Base-by-base conservation (phyloP, 1,140 invertebrate genomes). In the Eupristina koningsbergeri region DNA sequence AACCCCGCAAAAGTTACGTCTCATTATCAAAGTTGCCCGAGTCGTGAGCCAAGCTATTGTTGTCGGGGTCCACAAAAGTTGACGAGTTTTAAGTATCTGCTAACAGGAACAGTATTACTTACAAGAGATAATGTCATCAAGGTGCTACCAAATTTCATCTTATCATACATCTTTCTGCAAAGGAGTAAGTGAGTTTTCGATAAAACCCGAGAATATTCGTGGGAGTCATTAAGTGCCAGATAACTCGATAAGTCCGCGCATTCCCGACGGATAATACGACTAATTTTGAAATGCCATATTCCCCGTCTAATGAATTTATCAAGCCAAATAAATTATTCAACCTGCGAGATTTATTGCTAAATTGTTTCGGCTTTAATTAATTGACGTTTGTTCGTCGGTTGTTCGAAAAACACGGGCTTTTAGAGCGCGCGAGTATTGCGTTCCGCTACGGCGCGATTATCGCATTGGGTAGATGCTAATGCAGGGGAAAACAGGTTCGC, bases 71-170 rank as follows among this genome's bases (percentile, higher is more conserved):
- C 36, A 67, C 8, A 71, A 71, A 71, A 41, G 5, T 71, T 71
- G 67, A 6, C 36, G 67, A 71, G 64, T 71, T 71, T 71, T 71
- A 71, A 71, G 67, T 71, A 15, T 41, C 36, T n/a, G 22, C 39
- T 71, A 39, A 71, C 67, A 41, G 41, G 67, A 5, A n/a, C 19
- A 0, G 67, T 41, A 71, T 71, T 71, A 41, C 39, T 71, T 71
- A 41, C 67, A 41, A 71, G n/a, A 71, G 36, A 41, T 71, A 71
- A 71, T 71, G 3, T 36, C n/a, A 71, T 71, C 36, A 71, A 41
- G 39, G 36, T 41, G 39, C 7, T 26, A 41, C 19, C 67, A 11
- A 71, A 41, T 71, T 71, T 71, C n/a, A 8, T 36, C 41, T 36
- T n/a, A 41, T 71, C 67, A 6, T 41, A 41, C 26, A 71, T 71